Percentiles rank a stretch among this genome's conserved stretches.
phyloP scores from a whole-genome alignment of 2,113 vertebrate genomes.

The Cololabis saira region DNA sequence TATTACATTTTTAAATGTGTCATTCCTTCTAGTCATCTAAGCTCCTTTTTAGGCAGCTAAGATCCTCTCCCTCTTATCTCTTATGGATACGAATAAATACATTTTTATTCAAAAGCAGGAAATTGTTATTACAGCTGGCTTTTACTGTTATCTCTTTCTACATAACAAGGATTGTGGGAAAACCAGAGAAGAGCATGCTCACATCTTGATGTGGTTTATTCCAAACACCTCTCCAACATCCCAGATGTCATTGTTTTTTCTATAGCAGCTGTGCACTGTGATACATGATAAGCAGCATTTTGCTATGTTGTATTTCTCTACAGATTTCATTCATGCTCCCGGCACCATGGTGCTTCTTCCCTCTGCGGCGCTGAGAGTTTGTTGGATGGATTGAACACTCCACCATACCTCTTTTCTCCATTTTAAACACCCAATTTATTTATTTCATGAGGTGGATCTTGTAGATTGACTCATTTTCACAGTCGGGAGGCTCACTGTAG shows the following conservation, averaged over 20 bases:
- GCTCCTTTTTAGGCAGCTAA: slow-evolving; percentile 30
- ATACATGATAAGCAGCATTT: slow-evolving; percentile 73
- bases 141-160: slow-evolving; percentile 26
- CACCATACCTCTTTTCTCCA: slow-evolving; percentile 55
- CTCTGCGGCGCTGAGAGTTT: slow-evolving; percentile 61
- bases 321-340: slow-evolving; percentile 61
- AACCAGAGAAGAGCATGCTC: slow-evolving; percentile 34
- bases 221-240: slow-evolving; percentile 62
- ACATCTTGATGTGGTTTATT: slow-evolving; percentile 57
- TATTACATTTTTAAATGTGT: slow-evolving; percentile 31
- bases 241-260: slow-evolving; percentile 68
- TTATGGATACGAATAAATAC: slow-evolving; percentile 34
- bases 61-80: slow-evolving; percentile 27
- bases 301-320: slow-evolving; percentile 71
- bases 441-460: slow-evolving; percentile 95
- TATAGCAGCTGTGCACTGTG: slow-evolving; percentile 44
- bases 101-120: slow-evolving; percentile 38
- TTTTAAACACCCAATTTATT: slow-evolving; percentile 95
- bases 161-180: slow-evolving; percentile 43
- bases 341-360: slow-evolving; percentile 56
- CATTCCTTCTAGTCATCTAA: slow-evolving; percentile 34
- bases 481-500: slow-evolving; percentile 94
- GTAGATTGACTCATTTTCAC: slow-evolving; percentile 99
- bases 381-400: slow-evolving; percentile 58
- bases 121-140: slow-evolving; percentile 44